A percentile compares a stretch with the other conserved stretches of the same genome.
phyloP scores from a whole-genome alignment of 2,113 vertebrate genomes.

The Chaetops frenatus region DNA sequence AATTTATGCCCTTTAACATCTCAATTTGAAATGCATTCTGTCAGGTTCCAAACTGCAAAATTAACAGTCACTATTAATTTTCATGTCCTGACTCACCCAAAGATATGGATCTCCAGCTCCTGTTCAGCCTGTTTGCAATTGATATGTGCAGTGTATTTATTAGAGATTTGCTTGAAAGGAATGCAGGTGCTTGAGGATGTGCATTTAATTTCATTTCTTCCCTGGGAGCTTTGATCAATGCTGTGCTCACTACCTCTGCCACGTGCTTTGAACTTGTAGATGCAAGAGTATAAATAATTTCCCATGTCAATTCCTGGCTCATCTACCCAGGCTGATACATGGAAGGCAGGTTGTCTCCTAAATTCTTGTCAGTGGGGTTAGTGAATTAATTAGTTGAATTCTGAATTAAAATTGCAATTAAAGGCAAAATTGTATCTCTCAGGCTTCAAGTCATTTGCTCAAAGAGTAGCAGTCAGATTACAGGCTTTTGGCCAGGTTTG shows the following conservation, averaged over 20 bases:
- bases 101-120: neutral
- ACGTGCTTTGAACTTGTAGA: conserved; percentile 19
- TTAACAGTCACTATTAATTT: neutral
- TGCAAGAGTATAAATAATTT: neutral
- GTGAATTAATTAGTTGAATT: conserved; percentile 47
- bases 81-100: neutral
- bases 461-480: neutral
- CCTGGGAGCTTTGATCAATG: conserved; percentile 12
- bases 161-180: neutral
- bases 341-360: conserved; percentile 17
- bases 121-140: neutral
- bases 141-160: neutral
- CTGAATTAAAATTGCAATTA: conserved; percentile 38
- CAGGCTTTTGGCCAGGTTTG: neutral
- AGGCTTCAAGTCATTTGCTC: neutral
- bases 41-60: neutral
- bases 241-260: neutral
- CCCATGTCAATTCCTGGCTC: neutral
- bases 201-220: neutral
- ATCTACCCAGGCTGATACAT: neutral
- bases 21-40: neutral
- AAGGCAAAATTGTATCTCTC: neutral
- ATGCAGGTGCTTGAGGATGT: neutral
- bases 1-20: neutral
- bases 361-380: neutral